Percentiles rank a stretch among this genome's conserved stretches.
phyloP scores from a whole-genome alignment of 2,888 invertebrate genomes.

The Charanyca ferruginea region DNA sequence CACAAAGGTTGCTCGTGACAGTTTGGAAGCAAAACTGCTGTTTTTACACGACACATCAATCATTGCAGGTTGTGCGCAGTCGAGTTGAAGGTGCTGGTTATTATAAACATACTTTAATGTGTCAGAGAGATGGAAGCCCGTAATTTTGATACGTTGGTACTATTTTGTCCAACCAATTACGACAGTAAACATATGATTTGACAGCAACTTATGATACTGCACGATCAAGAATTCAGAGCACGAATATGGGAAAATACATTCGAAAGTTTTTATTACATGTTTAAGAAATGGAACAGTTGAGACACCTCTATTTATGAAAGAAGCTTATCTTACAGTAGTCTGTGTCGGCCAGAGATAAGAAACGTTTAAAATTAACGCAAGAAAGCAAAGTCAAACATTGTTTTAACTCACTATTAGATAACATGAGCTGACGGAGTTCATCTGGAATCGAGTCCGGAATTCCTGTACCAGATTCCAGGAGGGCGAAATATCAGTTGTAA shows the following conservation, averaged over 20 bases:
- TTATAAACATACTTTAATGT: background rate
- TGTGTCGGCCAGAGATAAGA: background rate
- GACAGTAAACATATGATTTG: background rate
- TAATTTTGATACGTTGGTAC: background rate
- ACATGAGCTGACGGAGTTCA: conserved; percentile 15
- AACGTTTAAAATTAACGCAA: conserved; percentile 1
- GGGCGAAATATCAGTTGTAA: conserved; percentile 25
- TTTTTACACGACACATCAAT: conserved; percentile 62
- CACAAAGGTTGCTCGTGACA: conserved; percentile 72
- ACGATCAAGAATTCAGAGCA: too few relatives aligned
- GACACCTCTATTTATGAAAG: background rate
- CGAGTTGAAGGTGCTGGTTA: conserved; percentile 1
- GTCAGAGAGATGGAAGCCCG: background rate
- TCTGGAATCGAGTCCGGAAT: conserved; percentile 48
- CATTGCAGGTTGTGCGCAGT: conserved; percentile 18
- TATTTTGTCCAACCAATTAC: background rate
- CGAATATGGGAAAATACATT: background rate
- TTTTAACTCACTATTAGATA: conserved; percentile 31
- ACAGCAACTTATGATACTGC: background rate
- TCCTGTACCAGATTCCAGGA: conserved; percentile 32
- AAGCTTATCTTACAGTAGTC: conserved; percentile 8
- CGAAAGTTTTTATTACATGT: too few relatives aligned
- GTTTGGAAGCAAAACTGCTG: conserved; percentile 45
- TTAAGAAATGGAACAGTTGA: background rate
- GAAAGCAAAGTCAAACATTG: conserved; percentile 7